These are phyloP conservation scores for Talpa occidentalis DNA, from an alignment of 2,113 vertebrate genomes.

Conservation along the genomic window DNA sequence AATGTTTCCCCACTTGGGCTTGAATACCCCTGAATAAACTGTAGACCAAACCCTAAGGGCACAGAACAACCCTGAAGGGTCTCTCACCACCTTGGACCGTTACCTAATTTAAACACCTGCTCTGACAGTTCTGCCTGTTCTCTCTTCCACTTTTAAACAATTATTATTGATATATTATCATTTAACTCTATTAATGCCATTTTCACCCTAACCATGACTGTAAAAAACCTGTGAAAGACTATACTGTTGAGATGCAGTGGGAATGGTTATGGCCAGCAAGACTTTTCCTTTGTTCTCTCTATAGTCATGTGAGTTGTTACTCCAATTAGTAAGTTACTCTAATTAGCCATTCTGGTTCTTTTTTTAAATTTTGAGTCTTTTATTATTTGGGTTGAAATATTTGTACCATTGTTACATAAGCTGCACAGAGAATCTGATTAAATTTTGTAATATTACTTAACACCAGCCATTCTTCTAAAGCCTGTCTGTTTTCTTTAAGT, in stretches of 20 bases:
- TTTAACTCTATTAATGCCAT: neutral
- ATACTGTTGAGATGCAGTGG: neutral
- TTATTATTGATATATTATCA: neutral
- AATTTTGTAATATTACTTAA: constrained; percentile 60
- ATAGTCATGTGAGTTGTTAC: constrained; percentile 33
- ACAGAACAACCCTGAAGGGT: neutral
- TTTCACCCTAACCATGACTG: neutral
- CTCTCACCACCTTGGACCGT: neutral
- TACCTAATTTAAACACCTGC: neutral
- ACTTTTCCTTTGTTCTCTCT: neutral
- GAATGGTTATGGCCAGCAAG: neutral
- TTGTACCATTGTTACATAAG: constrained; percentile 25
- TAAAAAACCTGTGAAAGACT: neutral
- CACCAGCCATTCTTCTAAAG: constrained; percentile 51
- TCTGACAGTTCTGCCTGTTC: neutral
- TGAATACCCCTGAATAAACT: neutral
- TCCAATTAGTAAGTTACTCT: constrained; percentile 45
- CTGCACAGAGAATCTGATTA: constrained; percentile 60
- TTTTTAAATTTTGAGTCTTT: constrained; percentile 31
- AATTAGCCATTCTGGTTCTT: constrained; percentile 27
- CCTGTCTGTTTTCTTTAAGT: constrained; percentile 66
- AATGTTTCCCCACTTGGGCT: neutral
- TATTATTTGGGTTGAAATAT: constrained; percentile 62
- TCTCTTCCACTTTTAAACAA: neutral
- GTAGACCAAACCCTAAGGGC: neutral